Percentiles rank a stretch among this genome's conserved stretches.
Evolutionary conservation across 2,113 vertebrate species (phyloP).

Genomic region (Nanger granti): DNA sequence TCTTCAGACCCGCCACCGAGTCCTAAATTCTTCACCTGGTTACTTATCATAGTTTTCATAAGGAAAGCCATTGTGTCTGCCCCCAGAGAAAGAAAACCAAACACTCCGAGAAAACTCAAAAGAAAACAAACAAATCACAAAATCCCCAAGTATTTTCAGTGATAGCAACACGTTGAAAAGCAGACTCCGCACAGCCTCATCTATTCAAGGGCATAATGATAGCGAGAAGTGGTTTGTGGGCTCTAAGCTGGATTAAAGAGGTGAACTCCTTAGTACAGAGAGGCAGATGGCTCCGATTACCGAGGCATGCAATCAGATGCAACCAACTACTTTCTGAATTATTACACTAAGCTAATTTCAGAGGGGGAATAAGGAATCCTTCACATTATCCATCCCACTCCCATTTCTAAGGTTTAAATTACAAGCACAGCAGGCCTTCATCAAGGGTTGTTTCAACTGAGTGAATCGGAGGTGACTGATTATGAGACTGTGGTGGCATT

Average conservation of each 20-base stretch:
- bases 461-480: slow-evolving; percentile 2
- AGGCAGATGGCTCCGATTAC: slow-evolving; percentile 94
- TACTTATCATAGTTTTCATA: slow-evolving; percentile 93
- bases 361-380: background rate
- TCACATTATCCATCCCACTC: background rate
- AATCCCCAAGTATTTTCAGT: background rate
- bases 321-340: slow-evolving; percentile 76
- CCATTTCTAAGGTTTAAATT: slow-evolving; percentile 29
- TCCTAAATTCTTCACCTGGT: slow-evolving; percentile 92
- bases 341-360: slow-evolving; percentile 77
- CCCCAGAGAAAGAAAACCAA: background rate
- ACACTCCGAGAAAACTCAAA: background rate
- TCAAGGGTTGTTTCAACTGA: background rate
- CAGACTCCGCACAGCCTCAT: slow-evolving; percentile 73
- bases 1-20: slow-evolving; percentile 89
- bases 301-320: slow-evolving; percentile 74
- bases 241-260: slow-evolving; percentile 97
- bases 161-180: slow-evolving; percentile 35
- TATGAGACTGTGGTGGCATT: background rate
- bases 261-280: slow-evolving; percentile 80
- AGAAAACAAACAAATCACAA: background rate
- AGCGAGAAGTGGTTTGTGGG: slow-evolving; percentile 79
- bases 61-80: slow-evolving; percentile 88
- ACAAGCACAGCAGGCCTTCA: background rate
- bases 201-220: slow-evolving; percentile 83